Base-by-base conservation (phyloP, 2,888 invertebrate genomes). In the Tenthredo mesomela region DNA sequence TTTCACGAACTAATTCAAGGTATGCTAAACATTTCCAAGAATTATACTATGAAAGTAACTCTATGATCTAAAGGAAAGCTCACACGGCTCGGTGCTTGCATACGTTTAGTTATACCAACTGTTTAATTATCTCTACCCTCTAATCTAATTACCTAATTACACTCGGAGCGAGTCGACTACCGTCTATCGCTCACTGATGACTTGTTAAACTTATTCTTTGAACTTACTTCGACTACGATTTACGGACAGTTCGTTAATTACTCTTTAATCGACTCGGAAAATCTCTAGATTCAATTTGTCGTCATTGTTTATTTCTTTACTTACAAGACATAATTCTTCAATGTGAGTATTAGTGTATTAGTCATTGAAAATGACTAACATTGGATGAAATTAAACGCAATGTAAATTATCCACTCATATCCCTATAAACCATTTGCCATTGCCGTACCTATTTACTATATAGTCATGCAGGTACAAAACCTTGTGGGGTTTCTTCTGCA, bases 91-190 rank as follows among this genome's bases (percentile, higher is more conserved):
- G 77, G n/a, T 54, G n/a, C 47, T 33, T 67, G 67, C 29, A 33
- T 77, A 77, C 77, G 25, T 77, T 77, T 29, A 54, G 25, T 54
- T 21, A 9, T 50, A 67, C 15, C 67, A 33, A 54, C 54, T 54
- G 73, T 80, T 40, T 80, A 43, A 40, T 80, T 61, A 80, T 50
- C 58, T 80, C 80, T 61, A 61, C n/a, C 25, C 40, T 61, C 61
- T 58, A 61, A 77, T 77, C 54, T 77, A 77, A 80, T 80, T 61
- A 58, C 58, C 40, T 80, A 80, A 80, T 80, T 80, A 58, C 40
- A 61, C 61, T 37, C 12, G 6, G 40, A 80, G 15, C 25, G n/a
- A n/a, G 80, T 61, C 61, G 58, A 80, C 50, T 80, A 61, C 80
- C 61, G 50, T 40, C 29, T 61, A 80, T 80, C 61, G 33, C 80